Conservation (phyloP, 2,113 vertebrate genomes). For the Phylloscopus trochilus region DNA sequence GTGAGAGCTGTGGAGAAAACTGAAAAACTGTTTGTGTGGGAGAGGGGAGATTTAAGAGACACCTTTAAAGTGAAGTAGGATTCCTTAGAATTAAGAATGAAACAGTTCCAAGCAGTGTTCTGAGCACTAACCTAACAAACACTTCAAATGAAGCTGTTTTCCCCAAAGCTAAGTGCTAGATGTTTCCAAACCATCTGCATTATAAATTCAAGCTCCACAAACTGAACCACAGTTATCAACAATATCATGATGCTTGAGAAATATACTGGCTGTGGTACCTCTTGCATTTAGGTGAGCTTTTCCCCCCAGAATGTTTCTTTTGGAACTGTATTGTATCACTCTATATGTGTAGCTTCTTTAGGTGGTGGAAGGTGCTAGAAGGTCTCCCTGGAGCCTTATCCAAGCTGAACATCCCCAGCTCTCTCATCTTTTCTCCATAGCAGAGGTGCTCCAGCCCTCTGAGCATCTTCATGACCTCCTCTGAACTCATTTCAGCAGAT, state of each 20-base stretch:
- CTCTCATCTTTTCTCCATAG: background rate
- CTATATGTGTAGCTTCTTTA: background rate
- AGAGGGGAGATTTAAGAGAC: background rate
- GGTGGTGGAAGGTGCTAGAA: background rate
- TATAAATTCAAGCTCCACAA: background rate
- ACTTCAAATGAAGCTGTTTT: background rate
- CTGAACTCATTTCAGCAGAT: background rate
- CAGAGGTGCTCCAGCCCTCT: background rate
- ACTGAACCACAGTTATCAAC: fast-evolving
- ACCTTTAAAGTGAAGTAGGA: background rate
- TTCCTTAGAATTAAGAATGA: background rate
- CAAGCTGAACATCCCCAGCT: background rate
- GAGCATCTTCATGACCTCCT: background rate
- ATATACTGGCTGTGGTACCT: fast-evolving
- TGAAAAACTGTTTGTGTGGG: background rate
- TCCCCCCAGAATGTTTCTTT: background rate
- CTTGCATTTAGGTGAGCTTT: background rate
- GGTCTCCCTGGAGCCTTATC: background rate
- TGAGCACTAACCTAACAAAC: background rate
- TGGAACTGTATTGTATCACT: background rate
- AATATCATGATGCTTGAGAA: background rate
- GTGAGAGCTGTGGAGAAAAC: background rate
- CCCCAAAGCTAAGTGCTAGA: background rate
- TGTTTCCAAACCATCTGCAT: background rate
- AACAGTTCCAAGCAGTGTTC: background rate